Percentiles rank a stretch among this genome's conserved stretches.
These are phyloP conservation scores for Psophia crepitans DNA, from an alignment of 2,113 vertebrate species.

Conservation along the genomic window DNA sequence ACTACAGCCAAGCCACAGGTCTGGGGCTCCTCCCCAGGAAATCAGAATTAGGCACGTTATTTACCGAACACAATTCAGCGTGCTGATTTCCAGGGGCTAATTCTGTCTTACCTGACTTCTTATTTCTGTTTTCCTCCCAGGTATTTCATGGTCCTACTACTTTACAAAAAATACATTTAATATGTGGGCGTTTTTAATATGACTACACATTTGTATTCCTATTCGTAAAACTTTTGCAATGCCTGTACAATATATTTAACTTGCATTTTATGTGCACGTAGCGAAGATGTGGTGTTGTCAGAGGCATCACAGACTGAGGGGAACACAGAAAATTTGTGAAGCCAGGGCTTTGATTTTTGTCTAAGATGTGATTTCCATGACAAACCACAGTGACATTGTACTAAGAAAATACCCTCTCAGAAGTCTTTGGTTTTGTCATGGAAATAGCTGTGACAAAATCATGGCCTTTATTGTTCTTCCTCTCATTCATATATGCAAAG, in stretches of 20 bases:
- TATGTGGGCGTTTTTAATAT: neutral
- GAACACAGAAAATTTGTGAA: neutral
- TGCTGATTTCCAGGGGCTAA: neutral
- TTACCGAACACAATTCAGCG: neutral
- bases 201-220: neutral
- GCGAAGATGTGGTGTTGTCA: neutral
- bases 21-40: neutral
- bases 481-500: constrained; percentile 39
- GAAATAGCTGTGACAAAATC: constrained; percentile 52
- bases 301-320: neutral
- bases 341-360: neutral
- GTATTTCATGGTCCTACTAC: neutral
- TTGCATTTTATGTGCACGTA: neutral
- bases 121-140: neutral
- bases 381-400: constrained; percentile 7
- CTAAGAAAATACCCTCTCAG: neutral
- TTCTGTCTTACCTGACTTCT: neutral
- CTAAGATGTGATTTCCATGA: constrained; percentile 40
- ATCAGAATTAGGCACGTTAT: neutral
- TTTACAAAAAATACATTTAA: neutral
- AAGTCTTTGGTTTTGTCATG: constrained; percentile 46
- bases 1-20: neutral
- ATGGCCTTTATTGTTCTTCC: constrained; percentile 42
- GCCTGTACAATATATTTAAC: neutral
- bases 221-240: neutral